These are phyloP conservation scores for Cerceris rybyensis DNA, from an alignment of 2,888 invertebrate species.

Conservation along the genomic window DNA sequence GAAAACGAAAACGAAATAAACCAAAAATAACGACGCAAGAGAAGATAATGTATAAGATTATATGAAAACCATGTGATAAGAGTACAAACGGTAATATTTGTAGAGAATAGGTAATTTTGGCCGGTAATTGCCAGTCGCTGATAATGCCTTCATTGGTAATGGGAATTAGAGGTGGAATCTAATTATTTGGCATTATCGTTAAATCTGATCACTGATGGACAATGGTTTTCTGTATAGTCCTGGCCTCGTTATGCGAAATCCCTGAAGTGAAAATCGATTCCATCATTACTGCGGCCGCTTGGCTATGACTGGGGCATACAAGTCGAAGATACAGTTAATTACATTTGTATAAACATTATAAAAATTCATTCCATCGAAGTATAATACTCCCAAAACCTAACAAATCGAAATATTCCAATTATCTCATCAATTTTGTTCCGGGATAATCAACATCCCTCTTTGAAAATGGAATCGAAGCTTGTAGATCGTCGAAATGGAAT, in stretches of 20 bases:
- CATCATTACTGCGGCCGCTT: slow-evolving; percentile 1
- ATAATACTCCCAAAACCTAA: too few species aligned
- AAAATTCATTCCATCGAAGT: too few species aligned
- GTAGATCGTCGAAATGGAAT: too few species aligned
- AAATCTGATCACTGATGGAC: slow-evolving; percentile 75
- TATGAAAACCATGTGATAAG: slow-evolving; percentile 22
- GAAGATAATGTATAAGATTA: neutral
- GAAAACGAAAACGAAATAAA: neutral
- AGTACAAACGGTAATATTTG: slow-evolving; percentile 62
- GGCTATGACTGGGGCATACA: neutral
- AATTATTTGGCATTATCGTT: slow-evolving; percentile 78
- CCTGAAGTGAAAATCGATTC: slow-evolving; percentile 62
- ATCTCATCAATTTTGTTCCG: too few species aligned
- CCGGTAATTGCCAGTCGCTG: slow-evolving; percentile 75
- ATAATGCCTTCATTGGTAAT: slow-evolving; percentile 76
- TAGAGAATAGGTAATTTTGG: slow-evolving; percentile 74
- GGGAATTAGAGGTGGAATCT: slow-evolving; percentile 76
- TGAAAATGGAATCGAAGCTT: too few species aligned
- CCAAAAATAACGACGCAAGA: neutral
- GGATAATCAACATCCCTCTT: too few species aligned
- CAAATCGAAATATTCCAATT: too few species aligned
- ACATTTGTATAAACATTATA: too few species aligned
- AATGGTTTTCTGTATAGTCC: slow-evolving; percentile 66
- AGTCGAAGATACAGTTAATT: neutral
- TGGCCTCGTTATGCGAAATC: slow-evolving; percentile 44